Conservation (phyloP, 2,113 vertebrate genomes). For the Pteruthius melanotis region DNA sequence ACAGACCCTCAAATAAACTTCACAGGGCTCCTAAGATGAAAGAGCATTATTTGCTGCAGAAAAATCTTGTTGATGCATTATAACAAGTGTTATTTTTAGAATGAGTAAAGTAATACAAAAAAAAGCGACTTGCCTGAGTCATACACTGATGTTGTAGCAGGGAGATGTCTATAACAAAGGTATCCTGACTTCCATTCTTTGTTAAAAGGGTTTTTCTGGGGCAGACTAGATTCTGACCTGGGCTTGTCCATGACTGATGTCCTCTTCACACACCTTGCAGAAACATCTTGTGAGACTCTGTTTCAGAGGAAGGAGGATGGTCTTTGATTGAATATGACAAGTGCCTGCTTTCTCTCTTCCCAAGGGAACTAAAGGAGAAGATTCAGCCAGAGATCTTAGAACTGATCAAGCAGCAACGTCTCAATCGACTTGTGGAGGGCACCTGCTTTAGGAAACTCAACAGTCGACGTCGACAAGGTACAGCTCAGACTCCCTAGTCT, state of each 20-base stretch:
- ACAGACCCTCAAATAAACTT: neutral
- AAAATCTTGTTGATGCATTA: neutral
- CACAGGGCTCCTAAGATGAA: neutral
- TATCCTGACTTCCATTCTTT: neutral
- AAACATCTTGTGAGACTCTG: neutral
- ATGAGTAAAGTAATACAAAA: neutral
- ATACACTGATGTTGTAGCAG: neutral
- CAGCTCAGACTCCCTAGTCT: neutral
- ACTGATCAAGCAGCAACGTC: slow-evolving; percentile 96
- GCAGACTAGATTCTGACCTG: neutral
- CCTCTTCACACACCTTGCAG: neutral
- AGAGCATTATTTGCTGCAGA: neutral
- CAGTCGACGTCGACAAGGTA: slow-evolving; percentile 95
- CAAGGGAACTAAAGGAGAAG: slow-evolving; percentile 97
- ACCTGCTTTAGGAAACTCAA: slow-evolving; percentile 99
- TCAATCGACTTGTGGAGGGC: slow-evolving; percentile 96
- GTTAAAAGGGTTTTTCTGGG: neutral
- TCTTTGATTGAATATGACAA: neutral
- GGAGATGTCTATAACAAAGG: neutral
- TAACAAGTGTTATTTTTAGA: neutral
- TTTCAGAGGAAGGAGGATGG: neutral
- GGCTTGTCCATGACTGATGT: neutral
- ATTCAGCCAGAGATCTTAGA: slow-evolving; percentile 99
- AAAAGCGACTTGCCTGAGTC: neutral
- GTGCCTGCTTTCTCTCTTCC: slow-evolving; percentile 1